phyloP scores from a whole-genome alignment of 2,113 vertebrate species.

The Galeopterus variegatus region DNA sequence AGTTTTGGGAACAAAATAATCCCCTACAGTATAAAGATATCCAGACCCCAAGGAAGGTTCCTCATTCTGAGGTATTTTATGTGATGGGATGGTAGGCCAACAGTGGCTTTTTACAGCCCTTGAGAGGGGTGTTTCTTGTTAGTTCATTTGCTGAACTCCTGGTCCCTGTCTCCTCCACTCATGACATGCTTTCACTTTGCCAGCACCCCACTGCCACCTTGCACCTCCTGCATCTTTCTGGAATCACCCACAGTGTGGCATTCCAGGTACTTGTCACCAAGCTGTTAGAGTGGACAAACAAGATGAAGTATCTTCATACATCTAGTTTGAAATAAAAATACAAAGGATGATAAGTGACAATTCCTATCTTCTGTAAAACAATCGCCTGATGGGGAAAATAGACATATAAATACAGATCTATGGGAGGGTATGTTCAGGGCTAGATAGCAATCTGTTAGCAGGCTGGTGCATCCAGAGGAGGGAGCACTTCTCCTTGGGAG shows the following conservation, averaged over 20 bases:
- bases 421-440: not conserved
- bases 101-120: not conserved
- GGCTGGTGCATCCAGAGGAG: not conserved
- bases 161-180: not conserved
- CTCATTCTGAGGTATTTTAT: not conserved
- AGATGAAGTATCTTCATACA: not conserved
- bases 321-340: not conserved
- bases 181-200: not conserved
- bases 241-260: not conserved
- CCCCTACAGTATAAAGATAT: rapidly evolving
- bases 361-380: not conserved
- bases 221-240: not conserved
- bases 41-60: not conserved
- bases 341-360: not conserved
- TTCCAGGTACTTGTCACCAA: not conserved
- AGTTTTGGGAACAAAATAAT: not conserved
- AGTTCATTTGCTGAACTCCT: not conserved
- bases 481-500: not conserved
- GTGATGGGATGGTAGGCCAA: not conserved
- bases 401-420: not conserved
- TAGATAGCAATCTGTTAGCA: not conserved
- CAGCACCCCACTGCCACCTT: not conserved
- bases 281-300: not conserved
- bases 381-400: not conserved
- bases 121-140: not conserved